Base-by-base conservation (phyloP, 2,113 vertebrate species). In the Rhegmatorhina hoffmannsi region DNA sequence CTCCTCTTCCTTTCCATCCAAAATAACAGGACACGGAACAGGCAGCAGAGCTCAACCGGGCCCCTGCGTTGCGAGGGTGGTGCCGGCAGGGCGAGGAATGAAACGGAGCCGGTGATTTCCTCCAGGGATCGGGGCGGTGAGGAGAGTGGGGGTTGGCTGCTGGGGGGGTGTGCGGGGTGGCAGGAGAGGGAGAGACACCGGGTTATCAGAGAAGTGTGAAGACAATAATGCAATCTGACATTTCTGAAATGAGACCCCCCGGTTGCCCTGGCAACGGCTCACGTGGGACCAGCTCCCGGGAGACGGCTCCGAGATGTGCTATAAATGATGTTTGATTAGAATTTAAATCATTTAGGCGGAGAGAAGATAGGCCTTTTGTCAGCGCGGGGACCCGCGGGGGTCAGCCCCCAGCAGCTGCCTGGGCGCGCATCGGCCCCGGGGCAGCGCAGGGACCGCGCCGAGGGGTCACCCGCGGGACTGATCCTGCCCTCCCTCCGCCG, bases 181-280 rank as follows among this genome's bases (percentile, higher is more conserved):
- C 74, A 55, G 93, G 97, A 84, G 94, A 88, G 96, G 89, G 97
- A 97, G 97, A 97, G 97, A 97, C 96, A 97, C 98, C 96, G 95
- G 98, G 98, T 98, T 99, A 98, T 98, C 98, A 98, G 98, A 98
- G 98, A 98, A 99, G 98, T 98, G 98, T 99, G 99, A 99, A 99
- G 99, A 99, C 99, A 99, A 99, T 99, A 99, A 99, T 99, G 98
- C 99, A 99, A 99, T 99, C 98, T 99, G 99, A 99, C 99, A 99
- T 99, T 99, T 99, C 98, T 99, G 99, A 99, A 99, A 99, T 99
- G 99, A 99, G 99, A 99, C 98, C 98, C 98, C 98, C 98, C 66
- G 98, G 99, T 99, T 99, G 98, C 99, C 98, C 98, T 98, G 98
- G 99, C 98, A 99, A 99, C 99, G 96, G 98, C 98, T 99, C 98